A percentile compares a stretch with the other conserved stretches of the same genome.
Evolutionary conservation across 2,113 vertebrate genomes (phyloP).

Genomic region (Campylomormyrus numenius): DNA sequence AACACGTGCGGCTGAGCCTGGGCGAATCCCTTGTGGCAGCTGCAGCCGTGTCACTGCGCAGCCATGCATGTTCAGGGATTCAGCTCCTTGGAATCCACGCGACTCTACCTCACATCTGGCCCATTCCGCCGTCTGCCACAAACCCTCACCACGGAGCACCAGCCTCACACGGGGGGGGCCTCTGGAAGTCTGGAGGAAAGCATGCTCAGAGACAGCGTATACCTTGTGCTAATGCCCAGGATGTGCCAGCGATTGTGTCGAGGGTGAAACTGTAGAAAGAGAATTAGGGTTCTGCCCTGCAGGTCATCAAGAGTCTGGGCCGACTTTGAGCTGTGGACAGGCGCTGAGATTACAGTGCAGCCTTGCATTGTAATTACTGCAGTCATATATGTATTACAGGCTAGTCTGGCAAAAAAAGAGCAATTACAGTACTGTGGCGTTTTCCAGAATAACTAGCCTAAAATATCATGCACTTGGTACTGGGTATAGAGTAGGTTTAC

Average conservation of each 20-base stretch:
- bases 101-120: not conserved
- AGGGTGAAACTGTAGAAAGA: not conserved
- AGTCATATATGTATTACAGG: not conserved
- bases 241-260: not conserved
- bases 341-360: not conserved
- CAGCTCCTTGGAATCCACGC: not conserved
- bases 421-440: not conserved
- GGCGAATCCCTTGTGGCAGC: not conserved
- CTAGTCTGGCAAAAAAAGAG: not conserved
- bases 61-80: not conserved
- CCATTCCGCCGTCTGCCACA: not conserved
- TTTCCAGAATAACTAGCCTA: not conserved
- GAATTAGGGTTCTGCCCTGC: not conserved
- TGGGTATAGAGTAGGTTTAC: not conserved
- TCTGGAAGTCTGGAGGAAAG: not conserved
- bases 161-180: not conserved
- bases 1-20: not conserved
- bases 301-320: not conserved
- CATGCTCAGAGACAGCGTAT: not conserved
- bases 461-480: not conserved
- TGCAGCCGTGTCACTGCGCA: not conserved
- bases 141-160: not conserved
- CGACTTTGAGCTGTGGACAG: not conserved
- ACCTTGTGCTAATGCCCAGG: not conserved
- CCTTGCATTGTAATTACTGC: not conserved